phyloP scores from a whole-genome alignment of 2,888 invertebrate genomes.

The Dolomedes plantarius region DNA sequence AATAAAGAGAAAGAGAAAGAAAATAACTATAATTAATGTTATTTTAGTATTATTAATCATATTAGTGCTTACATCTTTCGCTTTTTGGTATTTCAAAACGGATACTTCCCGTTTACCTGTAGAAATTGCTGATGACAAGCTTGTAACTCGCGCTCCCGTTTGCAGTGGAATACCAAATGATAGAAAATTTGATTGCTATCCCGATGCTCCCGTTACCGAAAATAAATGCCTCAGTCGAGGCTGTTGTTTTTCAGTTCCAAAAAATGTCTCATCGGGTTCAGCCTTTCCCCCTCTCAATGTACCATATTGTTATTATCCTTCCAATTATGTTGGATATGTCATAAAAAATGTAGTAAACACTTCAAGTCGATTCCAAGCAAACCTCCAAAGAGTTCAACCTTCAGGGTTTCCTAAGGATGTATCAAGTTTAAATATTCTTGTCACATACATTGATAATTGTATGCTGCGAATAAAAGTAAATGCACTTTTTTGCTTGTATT shows the following conservation, averaged over 20 bases:
- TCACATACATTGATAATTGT: constrained; percentile 42
- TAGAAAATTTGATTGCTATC: constrained; percentile 68
- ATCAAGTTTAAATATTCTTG: constrained; percentile 19
- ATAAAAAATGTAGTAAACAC: constrained; percentile 13
- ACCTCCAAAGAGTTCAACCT: constrained; percentile 38
- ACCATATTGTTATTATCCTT: constrained; percentile 69
- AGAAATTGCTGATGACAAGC: no score
- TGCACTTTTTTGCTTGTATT: not conserved
- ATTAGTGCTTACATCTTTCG: no score
- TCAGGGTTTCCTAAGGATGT: constrained; percentile 70
- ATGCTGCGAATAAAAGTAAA: constrained; percentile 50
- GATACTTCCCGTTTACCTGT: no score
- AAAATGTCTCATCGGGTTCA: not conserved
- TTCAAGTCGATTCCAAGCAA: constrained; percentile 6
- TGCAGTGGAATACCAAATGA: constrained; percentile 56
- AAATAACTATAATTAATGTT: no score
- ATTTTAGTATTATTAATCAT: no score
- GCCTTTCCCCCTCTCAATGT: constrained; percentile 39
- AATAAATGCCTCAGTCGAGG: constrained; percentile 43
- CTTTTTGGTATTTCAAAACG: no score
- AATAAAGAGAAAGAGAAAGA: no score
- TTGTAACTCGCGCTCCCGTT: no score
- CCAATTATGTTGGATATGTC: constrained; percentile 60
- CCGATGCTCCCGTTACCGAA: constrained; percentile 40
- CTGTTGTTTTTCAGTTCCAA: constrained; percentile 45